Base-by-base conservation (phyloP, 2,797 vertebrate species). In the Buphagus erythrorhynchus region DNA sequence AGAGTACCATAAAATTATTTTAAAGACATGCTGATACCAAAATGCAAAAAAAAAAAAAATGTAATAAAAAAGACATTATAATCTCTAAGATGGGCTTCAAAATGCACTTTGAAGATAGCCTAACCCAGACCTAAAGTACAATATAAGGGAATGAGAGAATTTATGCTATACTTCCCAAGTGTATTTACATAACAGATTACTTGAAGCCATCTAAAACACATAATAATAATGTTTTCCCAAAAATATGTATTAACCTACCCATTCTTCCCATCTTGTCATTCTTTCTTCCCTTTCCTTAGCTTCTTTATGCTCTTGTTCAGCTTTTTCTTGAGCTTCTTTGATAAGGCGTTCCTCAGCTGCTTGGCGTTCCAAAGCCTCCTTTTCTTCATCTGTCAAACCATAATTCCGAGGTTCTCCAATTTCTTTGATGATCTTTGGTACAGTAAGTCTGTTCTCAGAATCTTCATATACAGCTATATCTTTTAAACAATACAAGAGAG, bases 341-440 rank as follows among this genome's bases (percentile, higher is more conserved):
- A 66, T 93, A 68, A 99, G 88, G 46, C 42, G 63, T n/a, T 98
- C 97, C 68, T 99, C 98, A 0, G 96, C 97, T 63, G 90, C 91
- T 84, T 62, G 97, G 31, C 90, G 96, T 92, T 98, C 98, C 90
- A 98, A 92, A 76, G 98, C 96, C 58, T 98, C 96, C 91, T 97
- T 93, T 96, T 99, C 99, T 86, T 98, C 98, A 4, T 97, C 95
- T n/a, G 97, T 98, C 58, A 98, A 95, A 6, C 98, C 98, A 1
- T 99, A 99, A 97, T 99, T 99, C 61, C 98, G 98, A 75, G 99
- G 98, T 73, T 96, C 82, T 10, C 99, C 99, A 8, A 99, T 95
- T 10, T 86, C 96, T 81, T 98, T 97, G 26, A 97, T 97, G 35
- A 99, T 98, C 91, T 98, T 97, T 88, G 98, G 97, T 91, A 98